Evolutionary conservation across 2,888 invertebrate species (phyloP).

Genomic region (Leucophenga montana): DNA sequence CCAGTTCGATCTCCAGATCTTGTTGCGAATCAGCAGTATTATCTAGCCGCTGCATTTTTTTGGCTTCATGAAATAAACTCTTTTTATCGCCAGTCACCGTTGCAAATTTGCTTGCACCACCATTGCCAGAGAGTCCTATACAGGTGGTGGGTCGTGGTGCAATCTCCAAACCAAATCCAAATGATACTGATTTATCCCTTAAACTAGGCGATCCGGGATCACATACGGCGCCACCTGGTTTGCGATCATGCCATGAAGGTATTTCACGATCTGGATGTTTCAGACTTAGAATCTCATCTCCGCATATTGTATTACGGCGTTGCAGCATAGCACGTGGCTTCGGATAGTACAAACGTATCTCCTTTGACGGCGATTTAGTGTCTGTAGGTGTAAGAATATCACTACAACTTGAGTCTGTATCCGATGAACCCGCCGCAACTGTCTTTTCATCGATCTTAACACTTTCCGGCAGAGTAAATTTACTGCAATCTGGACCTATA

Average conservation of each 20-base stretch:
- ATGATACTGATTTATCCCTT: conserved; percentile 85
- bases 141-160: conserved; percentile 81
- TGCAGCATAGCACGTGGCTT: conserved; percentile 85
- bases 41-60: conserved; percentile 57
- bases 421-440: conserved; percentile 55
- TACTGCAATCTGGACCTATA: conserved; percentile 46
- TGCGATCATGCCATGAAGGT: conserved; percentile 84
- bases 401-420: conserved; percentile 76
- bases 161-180: conserved; percentile 82
- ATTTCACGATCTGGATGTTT: conserved; percentile 68
- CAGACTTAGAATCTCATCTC: conserved; percentile 79
- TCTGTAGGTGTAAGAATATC: conserved; percentile 76
- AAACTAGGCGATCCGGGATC: conserved; percentile 76
- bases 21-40: conserved; percentile 51
- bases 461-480: conserved; percentile 29
- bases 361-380: conserved; percentile 68
- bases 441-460: conserved; percentile 58
- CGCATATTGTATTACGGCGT: conserved; percentile 90
- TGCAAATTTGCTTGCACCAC: conserved; percentile 50
- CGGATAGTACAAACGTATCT: conserved; percentile 79
- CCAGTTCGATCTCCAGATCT: conserved; percentile 38
- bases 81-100: conserved; percentile 37
- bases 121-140: conserved; percentile 74
- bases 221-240: conserved; percentile 73
- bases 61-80: conserved; percentile 51